Conservation (phyloP, 2,797 vertebrate genomes). For the Halcyon leucocephala region DNA sequence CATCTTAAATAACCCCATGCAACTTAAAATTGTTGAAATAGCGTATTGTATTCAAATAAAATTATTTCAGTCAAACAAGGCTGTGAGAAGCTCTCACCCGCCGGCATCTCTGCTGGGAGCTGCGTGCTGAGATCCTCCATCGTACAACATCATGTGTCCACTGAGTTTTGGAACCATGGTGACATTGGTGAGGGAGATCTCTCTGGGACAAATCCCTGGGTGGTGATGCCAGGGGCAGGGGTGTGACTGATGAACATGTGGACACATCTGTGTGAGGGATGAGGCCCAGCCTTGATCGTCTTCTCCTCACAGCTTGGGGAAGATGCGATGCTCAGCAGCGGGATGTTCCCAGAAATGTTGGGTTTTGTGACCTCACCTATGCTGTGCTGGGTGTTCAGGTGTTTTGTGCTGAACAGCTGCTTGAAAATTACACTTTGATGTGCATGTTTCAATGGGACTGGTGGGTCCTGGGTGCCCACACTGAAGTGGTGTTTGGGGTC, state of each 20-base stretch:
- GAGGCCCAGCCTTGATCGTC: accelerated
- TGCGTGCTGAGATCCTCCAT: accelerated
- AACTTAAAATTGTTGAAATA: constrained; percentile 76
- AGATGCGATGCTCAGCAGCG: accelerated
- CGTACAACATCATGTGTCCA: accelerated
- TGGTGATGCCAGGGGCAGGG: background rate
- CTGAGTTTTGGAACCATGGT: accelerated
- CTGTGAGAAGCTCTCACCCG: background rate
- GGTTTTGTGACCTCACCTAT: accelerated
- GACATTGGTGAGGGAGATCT: background rate
- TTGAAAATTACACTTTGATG: accelerated
- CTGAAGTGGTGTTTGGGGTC: background rate
- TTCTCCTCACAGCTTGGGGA: background rate
- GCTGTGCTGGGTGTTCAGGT: background rate
- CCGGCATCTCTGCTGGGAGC: accelerated
- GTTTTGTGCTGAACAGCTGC: background rate
- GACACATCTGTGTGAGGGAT: too few species aligned
- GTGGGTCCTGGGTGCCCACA: too few species aligned
- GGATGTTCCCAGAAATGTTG: accelerated
- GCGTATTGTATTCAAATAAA: constrained; percentile 70
- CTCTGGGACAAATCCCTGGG: too few species aligned
- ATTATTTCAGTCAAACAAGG: constrained; percentile 75
- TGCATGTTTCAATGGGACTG: background rate
- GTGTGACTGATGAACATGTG: accelerated
- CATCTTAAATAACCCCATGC: constrained; percentile 63